These are phyloP conservation scores for Pseudopleuronectes americanus DNA, from an alignment of 2,797 vertebrate genomes.

Conservation along the genomic window DNA sequence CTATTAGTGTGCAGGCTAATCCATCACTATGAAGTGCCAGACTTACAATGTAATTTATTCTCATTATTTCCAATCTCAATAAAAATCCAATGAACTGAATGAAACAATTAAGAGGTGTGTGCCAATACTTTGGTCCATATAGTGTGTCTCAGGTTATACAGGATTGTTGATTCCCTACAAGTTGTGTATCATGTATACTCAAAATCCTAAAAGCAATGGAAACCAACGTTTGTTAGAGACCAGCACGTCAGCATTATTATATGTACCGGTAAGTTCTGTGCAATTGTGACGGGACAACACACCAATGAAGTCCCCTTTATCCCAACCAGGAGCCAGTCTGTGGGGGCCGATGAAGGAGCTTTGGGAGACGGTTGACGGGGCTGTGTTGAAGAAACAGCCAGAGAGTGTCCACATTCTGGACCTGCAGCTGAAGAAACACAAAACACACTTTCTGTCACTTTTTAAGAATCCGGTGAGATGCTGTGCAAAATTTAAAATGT, in stretches of 20 bases:
- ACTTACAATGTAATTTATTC: too few species aligned
- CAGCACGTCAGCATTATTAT: background rate
- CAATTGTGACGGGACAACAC: background rate
- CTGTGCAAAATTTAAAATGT: background rate
- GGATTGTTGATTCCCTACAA: background rate
- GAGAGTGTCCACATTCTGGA: slow-evolving; percentile 94
- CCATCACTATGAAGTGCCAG: too few species aligned
- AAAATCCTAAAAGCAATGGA: background rate
- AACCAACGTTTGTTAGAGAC: background rate
- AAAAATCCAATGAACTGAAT: too few species aligned
- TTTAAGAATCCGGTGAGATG: slow-evolving; percentile 94
- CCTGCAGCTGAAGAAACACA: slow-evolving; percentile 96
- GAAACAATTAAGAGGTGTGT: too few species aligned
- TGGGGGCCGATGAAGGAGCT: slow-evolving; percentile 98
- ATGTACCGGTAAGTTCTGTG: background rate
- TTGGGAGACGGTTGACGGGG: slow-evolving; percentile 93
- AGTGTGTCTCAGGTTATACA: background rate
- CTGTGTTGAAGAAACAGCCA: slow-evolving; percentile 90
- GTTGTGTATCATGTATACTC: background rate
- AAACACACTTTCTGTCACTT: slow-evolving; percentile 93
- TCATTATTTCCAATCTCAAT: too few species aligned
- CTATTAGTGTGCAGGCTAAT: too few species aligned
- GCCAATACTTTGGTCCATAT: too few species aligned
- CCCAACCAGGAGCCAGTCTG: slow-evolving; percentile 91
- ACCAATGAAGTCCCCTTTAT: background rate